Evolutionary conservation across 1,140 invertebrate genomes (phyloP).

Genomic region (Mactra quadrangularis): DNA sequence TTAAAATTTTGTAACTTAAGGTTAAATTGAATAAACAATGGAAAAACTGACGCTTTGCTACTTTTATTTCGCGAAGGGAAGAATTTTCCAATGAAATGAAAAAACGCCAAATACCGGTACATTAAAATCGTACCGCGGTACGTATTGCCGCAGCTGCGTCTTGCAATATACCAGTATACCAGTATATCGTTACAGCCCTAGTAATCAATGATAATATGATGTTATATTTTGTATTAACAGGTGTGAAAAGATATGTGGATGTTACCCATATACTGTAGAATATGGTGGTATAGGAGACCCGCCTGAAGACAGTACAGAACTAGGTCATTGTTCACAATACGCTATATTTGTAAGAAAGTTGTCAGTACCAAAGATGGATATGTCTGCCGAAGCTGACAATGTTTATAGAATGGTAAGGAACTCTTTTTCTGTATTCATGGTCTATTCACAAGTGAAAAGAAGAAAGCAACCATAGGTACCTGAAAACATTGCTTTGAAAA

Average conservation of each 20-base stretch:
- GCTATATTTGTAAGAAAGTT: slow-evolving; percentile 70
- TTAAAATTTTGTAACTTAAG: too few relatives aligned
- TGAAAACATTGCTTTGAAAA: not conserved
- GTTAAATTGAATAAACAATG: too few relatives aligned
- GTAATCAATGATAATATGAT: not conserved
- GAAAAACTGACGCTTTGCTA: too few relatives aligned
- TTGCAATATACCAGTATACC: too few relatives aligned
- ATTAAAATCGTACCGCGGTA: too few relatives aligned
- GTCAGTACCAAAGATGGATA: not conserved
- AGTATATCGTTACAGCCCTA: too few relatives aligned
- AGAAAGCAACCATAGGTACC: not conserved
- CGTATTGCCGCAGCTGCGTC: too few relatives aligned
- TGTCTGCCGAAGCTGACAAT: not conserved
- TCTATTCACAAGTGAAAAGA: not conserved
- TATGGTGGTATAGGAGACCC: slow-evolving; percentile 77
- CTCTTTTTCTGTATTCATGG: not conserved
- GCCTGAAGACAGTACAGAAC: slow-evolving; percentile 60
- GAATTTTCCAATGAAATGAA: too few relatives aligned
- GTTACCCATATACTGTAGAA: slow-evolving; percentile 73
- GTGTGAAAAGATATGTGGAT: slow-evolving; percentile 67
- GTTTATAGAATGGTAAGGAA: slow-evolving; percentile 53
- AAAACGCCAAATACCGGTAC: too few relatives aligned
- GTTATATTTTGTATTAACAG: slow-evolving; percentile 65
- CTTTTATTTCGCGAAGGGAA: too few relatives aligned
- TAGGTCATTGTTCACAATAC: slow-evolving; percentile 79